Evolutionary conservation across 2,888 invertebrate species (phyloP).

Genomic region (Drosophila vallismaia): DNA sequence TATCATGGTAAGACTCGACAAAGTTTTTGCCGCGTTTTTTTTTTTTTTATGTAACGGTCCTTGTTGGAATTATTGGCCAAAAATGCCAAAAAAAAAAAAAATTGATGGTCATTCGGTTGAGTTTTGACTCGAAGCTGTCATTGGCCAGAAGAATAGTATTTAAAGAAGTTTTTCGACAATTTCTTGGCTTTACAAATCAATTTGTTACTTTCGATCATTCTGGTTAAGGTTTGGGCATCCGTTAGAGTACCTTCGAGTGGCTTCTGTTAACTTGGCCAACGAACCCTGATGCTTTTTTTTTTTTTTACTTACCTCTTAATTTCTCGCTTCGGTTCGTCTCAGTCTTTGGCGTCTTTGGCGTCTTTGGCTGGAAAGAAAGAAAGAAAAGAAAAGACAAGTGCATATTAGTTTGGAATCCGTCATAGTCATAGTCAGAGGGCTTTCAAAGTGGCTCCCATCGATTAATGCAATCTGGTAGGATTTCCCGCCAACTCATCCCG

Average conservation of each 20-base stretch:
- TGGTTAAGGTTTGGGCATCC: background rate
- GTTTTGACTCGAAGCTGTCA: no score
- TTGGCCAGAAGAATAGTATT: no score
- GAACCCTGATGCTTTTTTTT: constrained; percentile 23
- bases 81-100: constrained; percentile 12
- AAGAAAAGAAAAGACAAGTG: background rate
- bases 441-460: constrained; percentile 6
- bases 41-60: constrained; percentile 73
- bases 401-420: constrained; percentile 26
- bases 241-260: no score
- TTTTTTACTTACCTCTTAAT: constrained; percentile 62
- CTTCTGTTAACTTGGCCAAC: constrained; percentile 12
- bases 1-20: constrained; percentile 26
- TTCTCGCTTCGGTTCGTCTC: constrained; percentile 9
- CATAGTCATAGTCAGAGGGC: constrained; percentile 13
- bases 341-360: background rate
- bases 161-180: no score
- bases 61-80: constrained; percentile 44
- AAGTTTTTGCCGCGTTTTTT: constrained; percentile 40
- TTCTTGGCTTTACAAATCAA: background rate
- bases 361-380: constrained; percentile 67
- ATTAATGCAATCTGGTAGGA: constrained; percentile 21
- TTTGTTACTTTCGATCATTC: background rate
- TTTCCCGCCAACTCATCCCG: constrained; percentile 36
- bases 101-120: constrained; percentile 29